Conservation (phyloP, 2,888 invertebrate species). For the Lycocerus yunnanus region DNA sequence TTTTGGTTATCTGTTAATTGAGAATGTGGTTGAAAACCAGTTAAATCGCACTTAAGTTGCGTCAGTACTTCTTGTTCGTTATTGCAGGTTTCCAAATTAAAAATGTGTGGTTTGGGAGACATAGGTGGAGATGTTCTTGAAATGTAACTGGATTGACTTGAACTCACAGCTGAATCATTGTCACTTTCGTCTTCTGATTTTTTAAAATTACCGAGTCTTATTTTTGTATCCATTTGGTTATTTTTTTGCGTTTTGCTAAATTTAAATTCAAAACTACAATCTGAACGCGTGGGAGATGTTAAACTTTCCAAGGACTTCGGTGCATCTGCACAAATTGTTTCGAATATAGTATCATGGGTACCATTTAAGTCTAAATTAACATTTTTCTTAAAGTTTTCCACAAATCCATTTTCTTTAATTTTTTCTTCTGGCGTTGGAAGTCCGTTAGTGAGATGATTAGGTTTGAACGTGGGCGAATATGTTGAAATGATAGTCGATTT, state of each 20-base stretch:
- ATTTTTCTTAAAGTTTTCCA: neutral
- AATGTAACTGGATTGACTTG: conserved; percentile 78
- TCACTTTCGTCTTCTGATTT: conserved; percentile 70
- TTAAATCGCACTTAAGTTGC: conserved; percentile 11
- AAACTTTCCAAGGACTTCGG: conserved; percentile 64
- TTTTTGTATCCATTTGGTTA: conserved; percentile 43
- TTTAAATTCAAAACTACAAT: conserved; percentile 61
- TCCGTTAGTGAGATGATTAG: conserved; percentile 63
- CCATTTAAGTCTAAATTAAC: neutral
- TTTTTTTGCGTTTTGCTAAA: conserved; percentile 15
- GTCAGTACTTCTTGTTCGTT: conserved; percentile 8
- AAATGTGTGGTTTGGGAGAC: conserved; percentile 60
- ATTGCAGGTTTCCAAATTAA: conserved; percentile 6
- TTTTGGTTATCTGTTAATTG: conserved; percentile 47
- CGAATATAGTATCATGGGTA: neutral
- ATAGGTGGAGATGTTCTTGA: conserved; percentile 76
- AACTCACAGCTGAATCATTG: conserved; percentile 87
- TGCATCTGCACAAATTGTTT: conserved; percentile 45
- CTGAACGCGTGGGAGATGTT: conserved; percentile 62
- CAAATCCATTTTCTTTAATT: neutral
- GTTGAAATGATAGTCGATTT: conserved; percentile 68
- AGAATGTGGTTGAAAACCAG: conserved; percentile 17
- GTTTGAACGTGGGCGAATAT: conserved; percentile 82
- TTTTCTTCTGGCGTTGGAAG: neutral
- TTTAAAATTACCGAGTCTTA: conserved; percentile 17